Conservation (phyloP, 2,888 invertebrate genomes). For the Ophraella communa region DNA sequence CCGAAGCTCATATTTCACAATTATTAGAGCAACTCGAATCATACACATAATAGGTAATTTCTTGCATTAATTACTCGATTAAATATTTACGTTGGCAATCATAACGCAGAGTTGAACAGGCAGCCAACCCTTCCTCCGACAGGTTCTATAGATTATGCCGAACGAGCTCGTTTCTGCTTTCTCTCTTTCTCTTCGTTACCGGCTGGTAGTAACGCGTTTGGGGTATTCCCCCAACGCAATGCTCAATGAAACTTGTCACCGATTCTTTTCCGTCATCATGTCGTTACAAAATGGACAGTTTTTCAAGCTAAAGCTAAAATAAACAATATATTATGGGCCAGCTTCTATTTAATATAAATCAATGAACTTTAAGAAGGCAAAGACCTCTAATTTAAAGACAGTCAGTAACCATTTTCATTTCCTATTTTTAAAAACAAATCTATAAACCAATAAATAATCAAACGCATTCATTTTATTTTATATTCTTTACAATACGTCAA, state of each 20-base stretch:
- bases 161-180: constrained; percentile 10
- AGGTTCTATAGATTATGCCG: constrained; percentile 60
- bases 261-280: not conserved
- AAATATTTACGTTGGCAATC: constrained; percentile 63
- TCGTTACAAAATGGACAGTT: not conserved
- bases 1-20: constrained; percentile 59
- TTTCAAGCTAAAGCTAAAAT: no score
- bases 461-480: no score
- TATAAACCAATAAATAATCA: no score
- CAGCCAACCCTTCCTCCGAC: constrained; percentile 58
- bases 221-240: constrained; percentile 56
- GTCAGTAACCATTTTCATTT: no score
- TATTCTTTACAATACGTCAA: not conserved
- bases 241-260: constrained; percentile 53
- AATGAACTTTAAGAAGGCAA: no score
- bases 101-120: constrained; percentile 58
- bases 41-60: constrained; percentile 64
- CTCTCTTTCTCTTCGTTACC: constrained; percentile 1
- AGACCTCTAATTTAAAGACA: no score
- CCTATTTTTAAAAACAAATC: no score
- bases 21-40: constrained; percentile 61
- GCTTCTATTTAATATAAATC: no score
- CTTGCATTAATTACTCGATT: constrained; percentile 64
- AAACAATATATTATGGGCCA: no score
- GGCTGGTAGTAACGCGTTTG: constrained; percentile 52